Evolutionary conservation across 2,113 vertebrate genomes (phyloP), one percentile per base, ranked within the genome.

Genomic region (Neotoma lepida): DNA sequence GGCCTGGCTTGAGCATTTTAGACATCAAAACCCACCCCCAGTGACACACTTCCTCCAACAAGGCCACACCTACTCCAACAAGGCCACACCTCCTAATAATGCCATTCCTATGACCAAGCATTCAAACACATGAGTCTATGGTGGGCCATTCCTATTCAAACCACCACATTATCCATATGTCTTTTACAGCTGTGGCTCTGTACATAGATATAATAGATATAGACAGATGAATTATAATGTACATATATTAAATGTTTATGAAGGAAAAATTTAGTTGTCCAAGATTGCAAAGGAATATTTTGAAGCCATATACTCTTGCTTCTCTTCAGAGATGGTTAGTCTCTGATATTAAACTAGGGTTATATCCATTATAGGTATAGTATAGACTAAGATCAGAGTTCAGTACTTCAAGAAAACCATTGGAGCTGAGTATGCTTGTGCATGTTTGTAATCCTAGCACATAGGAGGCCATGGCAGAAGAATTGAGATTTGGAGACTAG

Each of bases 311-410:
- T 93, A 15, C 24, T 82, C 20, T 94, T 88, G 33, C 56, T 56
- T 80, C 61, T 94, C 22, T 95, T 96, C 41, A 77, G 64, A 92
- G n/a, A 92, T 82, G 14, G 33, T 93, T 93, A 93, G 90, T 80
- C 0, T 84, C 51, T 94, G 22, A 70, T 90, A 93, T 54, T 85
- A 88, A 44, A 24, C 26, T 93, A 90, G 44, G 18, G 24, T 85
- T 81, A 6, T 74, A 74, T 76, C 41, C 7, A 49, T 74, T 89
- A 54, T 84, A 28, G 70, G 1, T 92, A 64, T 90, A 74, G 46
- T 93, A 61, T 81, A 46, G 28, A 28, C 64, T 93, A 49, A 93
- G 87, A 92, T 30, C 71, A 92, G 71, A 74, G 61, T 89, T 93
- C 73, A 90, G 58, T 80, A 63, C 24, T 94, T 81, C 44, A 64